A percentile compares a stretch with the other conserved stretches of the same genome.
Conservation (phyloP, 2,113 vertebrate genomes). For the Lophius piscatorius region DNA sequence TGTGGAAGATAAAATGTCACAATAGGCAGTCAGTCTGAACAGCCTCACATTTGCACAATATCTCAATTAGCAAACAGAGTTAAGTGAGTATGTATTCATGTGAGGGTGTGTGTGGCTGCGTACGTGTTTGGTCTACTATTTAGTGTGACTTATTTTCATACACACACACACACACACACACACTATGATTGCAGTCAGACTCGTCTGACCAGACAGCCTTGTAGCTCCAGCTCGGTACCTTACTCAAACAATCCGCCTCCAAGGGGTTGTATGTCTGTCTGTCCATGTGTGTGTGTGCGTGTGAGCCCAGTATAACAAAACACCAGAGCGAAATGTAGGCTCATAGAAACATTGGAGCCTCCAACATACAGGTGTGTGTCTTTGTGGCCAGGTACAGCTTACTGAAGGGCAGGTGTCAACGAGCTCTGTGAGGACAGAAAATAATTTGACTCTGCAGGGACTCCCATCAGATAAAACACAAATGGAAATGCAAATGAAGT, state of each 20-base stretch:
- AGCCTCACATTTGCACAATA: slow-evolving; percentile 50
- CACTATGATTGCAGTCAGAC: slow-evolving; percentile 61
- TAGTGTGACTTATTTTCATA: slow-evolving; percentile 11
- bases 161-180: slow-evolving; percentile 4
- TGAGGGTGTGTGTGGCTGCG: slow-evolving; percentile 29
- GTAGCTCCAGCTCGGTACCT: slow-evolving; percentile 68
- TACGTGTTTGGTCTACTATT: slow-evolving; percentile 39
- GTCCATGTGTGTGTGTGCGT: slow-evolving; percentile 20
- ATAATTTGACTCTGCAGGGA: slow-evolving; percentile 46
- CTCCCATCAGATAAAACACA: slow-evolving; percentile 62
- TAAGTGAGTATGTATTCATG: slow-evolving; percentile 15
- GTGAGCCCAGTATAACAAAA: slow-evolving; percentile 24
- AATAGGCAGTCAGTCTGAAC: background rate
- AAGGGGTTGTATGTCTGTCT: background rate
- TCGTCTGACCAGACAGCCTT: slow-evolving; percentile 77
- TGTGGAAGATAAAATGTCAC: background rate
- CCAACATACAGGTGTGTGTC: slow-evolving; percentile 2
- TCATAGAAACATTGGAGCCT: background rate
- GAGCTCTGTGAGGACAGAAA: slow-evolving; percentile 38
- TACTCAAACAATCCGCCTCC: slow-evolving; percentile 74
- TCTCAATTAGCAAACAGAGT: slow-evolving; percentile 52
- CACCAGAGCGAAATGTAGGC: background rate
- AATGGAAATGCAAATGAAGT: slow-evolving; percentile 69
- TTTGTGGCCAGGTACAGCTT: slow-evolving; percentile 8
- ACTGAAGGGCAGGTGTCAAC: slow-evolving; percentile 24